A percentile compares a stretch with the other conserved stretches of the same genome.
phyloP scores from a whole-genome alignment of 1,140 invertebrate genomes.

The Megalopta genalis region DNA sequence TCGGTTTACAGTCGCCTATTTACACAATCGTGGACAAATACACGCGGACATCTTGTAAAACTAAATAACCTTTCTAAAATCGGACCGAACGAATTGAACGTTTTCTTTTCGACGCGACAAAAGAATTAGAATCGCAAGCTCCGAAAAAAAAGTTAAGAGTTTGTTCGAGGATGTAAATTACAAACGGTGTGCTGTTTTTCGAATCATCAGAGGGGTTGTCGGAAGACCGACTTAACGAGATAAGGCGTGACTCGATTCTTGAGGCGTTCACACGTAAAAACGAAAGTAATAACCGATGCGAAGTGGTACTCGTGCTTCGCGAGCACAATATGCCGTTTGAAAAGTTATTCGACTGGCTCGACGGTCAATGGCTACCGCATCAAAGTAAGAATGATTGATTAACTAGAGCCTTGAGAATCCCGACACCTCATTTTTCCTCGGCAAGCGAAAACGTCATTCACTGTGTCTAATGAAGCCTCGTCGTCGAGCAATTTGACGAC shows the following conservation, averaged over 20 bases:
- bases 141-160: no score
- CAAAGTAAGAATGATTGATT: slow-evolving; percentile 56
- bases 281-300: slow-evolving; percentile 52
- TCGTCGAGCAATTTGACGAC: neutral
- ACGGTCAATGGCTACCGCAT: slow-evolving; percentile 43
- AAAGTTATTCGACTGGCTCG: slow-evolving; percentile 50
- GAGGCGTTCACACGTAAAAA: slow-evolving; percentile 24
- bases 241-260: neutral
- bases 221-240: slow-evolving; percentile 34
- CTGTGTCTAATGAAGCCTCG: slow-evolving; percentile 14
- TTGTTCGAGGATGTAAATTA: no score
- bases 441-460: slow-evolving; percentile 18
- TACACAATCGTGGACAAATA: no score
- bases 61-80: no score
- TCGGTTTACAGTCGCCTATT: no score
- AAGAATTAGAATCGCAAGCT: no score
- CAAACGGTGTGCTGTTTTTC: no score
- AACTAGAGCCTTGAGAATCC: slow-evolving; percentile 43
- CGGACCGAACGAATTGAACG: no score
- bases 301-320: slow-evolving; percentile 43
- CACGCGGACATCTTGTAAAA: no score
- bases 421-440: slow-evolving; percentile 61
- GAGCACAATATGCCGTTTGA: slow-evolving; percentile 49
- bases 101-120: no score
- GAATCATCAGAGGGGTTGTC: no score